Conservation (phyloP, 2,113 vertebrate genomes). For the Clinocottus analis region DNA sequence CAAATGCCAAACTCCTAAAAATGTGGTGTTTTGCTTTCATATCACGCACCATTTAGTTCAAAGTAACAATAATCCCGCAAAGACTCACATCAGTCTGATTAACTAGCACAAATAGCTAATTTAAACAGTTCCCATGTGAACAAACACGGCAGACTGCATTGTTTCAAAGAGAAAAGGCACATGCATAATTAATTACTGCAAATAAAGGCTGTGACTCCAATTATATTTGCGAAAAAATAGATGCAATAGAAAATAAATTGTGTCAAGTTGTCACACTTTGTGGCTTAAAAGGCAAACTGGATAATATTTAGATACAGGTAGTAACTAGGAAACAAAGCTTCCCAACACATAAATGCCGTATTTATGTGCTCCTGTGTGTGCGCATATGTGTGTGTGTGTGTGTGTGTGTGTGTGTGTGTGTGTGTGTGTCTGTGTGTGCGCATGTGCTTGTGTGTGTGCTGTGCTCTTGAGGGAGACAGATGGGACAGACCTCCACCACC, state of each 20-base stretch:
- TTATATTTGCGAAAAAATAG: constrained; percentile 60
- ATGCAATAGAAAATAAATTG: constrained; percentile 69
- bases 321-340: constrained; percentile 14
- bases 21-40: neutral
- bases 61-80: constrained; percentile 33
- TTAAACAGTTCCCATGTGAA: constrained; percentile 52
- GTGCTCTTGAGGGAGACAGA: constrained; percentile 64
- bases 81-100: constrained; percentile 45
- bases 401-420: neutral
- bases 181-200: constrained; percentile 65
- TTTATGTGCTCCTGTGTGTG: neutral
- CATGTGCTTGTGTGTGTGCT: constrained; percentile 2
- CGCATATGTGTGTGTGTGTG: neutral
- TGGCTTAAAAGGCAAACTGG: constrained; percentile 16
- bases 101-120: constrained; percentile 61
- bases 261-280: constrained; percentile 50
- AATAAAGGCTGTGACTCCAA: constrained; percentile 66
- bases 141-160: constrained; percentile 54
- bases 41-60: constrained; percentile 14
- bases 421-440: neutral
- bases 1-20: neutral
- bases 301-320: constrained; percentile 18
- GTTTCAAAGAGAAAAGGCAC: constrained; percentile 57
- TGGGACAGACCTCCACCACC: constrained; percentile 64
- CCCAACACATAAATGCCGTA: constrained; percentile 14